Evolutionary conservation across 1,140 invertebrate genomes (phyloP), one percentile per base, ranked within the genome.

Genomic region (Cherax quadricarinatus): DNA sequence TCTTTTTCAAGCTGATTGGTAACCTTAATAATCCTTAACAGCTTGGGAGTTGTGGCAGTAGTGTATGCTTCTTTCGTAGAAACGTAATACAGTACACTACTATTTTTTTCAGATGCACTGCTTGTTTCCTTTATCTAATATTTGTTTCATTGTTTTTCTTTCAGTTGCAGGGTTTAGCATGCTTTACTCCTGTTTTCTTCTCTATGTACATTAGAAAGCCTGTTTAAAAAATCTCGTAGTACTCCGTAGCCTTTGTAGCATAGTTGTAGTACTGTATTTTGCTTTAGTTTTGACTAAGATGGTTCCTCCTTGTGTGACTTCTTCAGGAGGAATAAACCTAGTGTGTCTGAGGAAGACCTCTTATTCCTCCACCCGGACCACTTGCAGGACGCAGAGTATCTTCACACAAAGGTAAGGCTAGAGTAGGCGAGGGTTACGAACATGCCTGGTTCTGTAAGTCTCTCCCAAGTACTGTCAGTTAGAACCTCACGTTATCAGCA

Each of bases 271-370:
- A 66, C 62, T 21, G 14, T 5, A 18, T 16, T 4, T 18, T 18
- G 62, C 18, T 21, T 12, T 66, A 66, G 62, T 66, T 66, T 66
- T 12, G 12, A 21, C 70, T 30, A n/a, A 30, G n/a, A 75, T 24
- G 70, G 70, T 75, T 83, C 57, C 48, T 83, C 41, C 70, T 24
- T 30, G 10, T 75, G 16, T 30, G n/a, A 6, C 86, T 21, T 16
- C 57, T 49, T 53, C 83, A 70, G 70, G n/a, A 75, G 70, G 70
- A 62, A 85, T 60, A 66, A 70, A 53, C 60, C 83, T 9, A 30
- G 62, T 14, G 89, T 85, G 53, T 78, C 82, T 14, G 53, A 80
- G 70, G 89, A 91, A 51, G 89, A 91, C 82, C 57, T 80, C 12
- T 51, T 86, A 24, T 79, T 49, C 83, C 73, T 91, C 10, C 51